Evolutionary conservation across 2,113 vertebrate genomes (phyloP).

Genomic region (Odocoileus virginianus): DNA sequence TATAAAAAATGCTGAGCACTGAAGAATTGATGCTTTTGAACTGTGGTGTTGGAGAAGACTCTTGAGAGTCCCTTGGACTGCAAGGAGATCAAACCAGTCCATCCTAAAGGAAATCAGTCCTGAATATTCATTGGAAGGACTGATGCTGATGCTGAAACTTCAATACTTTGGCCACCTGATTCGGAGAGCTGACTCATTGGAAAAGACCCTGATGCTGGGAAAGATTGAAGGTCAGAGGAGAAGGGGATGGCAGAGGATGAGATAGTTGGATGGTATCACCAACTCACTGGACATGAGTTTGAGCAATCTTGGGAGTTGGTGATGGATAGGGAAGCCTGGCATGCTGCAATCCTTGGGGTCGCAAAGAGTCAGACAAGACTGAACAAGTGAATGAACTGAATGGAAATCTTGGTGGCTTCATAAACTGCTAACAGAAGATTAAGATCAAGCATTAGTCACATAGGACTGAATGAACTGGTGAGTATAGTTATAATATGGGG

Average conservation of each 20-base stretch:
- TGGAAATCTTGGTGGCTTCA: background rate
- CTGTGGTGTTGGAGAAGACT: background rate
- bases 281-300: background rate
- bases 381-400: background rate
- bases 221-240: background rate
- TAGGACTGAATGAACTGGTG: background rate
- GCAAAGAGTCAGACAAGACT: background rate
- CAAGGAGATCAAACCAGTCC: background rate
- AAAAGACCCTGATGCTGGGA: background rate
- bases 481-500: background rate
- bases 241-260: background rate
- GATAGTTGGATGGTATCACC: background rate
- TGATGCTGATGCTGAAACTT: background rate
- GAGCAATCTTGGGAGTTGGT: background rate
- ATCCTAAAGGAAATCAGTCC: background rate
- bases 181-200: background rate
- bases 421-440: background rate
- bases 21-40: background rate
- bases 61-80: background rate
- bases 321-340: background rate
- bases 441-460: background rate
- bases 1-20: background rate
- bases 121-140: background rate
- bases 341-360: background rate
- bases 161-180: background rate